Conservation (phyloP, 2,797 vertebrate species). For the Graptemys geographica region DNA sequence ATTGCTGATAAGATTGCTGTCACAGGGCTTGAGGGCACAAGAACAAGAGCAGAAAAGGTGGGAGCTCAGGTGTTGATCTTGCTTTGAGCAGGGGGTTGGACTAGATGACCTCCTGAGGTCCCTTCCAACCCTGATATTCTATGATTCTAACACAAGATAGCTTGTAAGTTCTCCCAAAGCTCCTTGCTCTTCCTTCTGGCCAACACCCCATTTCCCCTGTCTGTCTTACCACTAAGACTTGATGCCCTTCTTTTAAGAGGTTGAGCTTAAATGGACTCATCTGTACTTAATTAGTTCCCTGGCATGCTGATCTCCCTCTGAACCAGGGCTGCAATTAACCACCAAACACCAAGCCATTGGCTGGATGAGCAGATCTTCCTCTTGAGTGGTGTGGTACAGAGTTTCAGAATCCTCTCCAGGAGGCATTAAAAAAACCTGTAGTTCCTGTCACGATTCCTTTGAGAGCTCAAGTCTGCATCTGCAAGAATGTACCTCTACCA, state of each 20-base stretch:
- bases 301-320: background rate
- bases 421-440: background rate
- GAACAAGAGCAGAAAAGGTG: rapidly evolving
- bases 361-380: background rate
- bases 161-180: background rate
- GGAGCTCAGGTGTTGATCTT: background rate
- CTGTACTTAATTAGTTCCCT: background rate
- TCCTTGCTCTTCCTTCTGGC: background rate
- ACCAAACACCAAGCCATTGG: background rate
- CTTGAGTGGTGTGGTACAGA: rapidly evolving
- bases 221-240: background rate
- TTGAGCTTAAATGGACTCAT: background rate
- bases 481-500: background rate
- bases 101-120: no score
- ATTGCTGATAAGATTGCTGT: rapidly evolving
- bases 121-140: no score
- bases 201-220: background rate
- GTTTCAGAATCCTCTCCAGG: background rate
- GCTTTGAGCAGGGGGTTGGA: no score
- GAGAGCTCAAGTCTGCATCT: background rate
- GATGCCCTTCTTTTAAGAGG: rapidly evolving
- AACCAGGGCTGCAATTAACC: background rate
- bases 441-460: background rate
- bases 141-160: background rate
- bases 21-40: background rate